Evolutionary conservation across 2,888 invertebrate genomes (phyloP).

Genomic region (Leucophenga montana): DNA sequence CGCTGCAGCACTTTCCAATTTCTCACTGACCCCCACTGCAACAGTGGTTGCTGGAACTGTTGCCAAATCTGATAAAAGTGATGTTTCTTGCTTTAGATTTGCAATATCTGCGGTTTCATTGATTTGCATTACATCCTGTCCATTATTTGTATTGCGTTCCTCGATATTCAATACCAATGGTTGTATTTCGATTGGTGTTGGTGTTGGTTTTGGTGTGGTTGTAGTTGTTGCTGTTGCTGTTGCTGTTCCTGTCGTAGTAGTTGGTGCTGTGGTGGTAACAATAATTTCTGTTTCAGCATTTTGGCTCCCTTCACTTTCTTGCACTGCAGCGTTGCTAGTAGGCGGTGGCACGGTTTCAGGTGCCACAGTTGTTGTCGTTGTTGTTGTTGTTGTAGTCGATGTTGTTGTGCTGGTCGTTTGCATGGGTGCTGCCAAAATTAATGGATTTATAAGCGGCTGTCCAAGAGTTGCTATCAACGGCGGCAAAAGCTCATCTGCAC

Average conservation of each 20-base stretch:
- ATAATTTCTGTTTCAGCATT: conserved; percentile 23
- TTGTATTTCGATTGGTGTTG: conserved; percentile 44
- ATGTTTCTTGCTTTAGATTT: background rate
- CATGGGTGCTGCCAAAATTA: conserved; percentile 52
- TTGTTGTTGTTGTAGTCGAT: conserved; percentile 43
- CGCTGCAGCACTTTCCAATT: conserved; percentile 44
- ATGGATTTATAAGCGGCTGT: conserved; percentile 56
- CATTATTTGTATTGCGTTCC: conserved; percentile 32
- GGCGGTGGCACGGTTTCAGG: conserved; percentile 17
- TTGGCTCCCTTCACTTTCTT: conserved; percentile 14
- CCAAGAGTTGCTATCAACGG: conserved; percentile 64
- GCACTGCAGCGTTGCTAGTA: background rate
- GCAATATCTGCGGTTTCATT: background rate
- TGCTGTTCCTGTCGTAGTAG: too few relatives aligned
- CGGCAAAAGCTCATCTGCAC: conserved; percentile 62
- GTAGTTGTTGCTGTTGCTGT: conserved; percentile 55
- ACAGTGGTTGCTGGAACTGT: background rate
- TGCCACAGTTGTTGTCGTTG: conserved; percentile 42
- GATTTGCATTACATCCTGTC: background rate
- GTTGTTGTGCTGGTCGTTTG: conserved; percentile 42
- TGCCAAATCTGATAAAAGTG: background rate
- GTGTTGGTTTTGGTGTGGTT: conserved; percentile 48
- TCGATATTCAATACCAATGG: conserved; percentile 59
- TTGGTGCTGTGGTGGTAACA: conserved; percentile 32
- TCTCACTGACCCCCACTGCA: background rate